A percentile compares a stretch with the other conserved stretches of the same genome.
Evolutionary conservation across 1,140 invertebrate genomes (phyloP).

Genomic region (Eciton burchellii): DNA sequence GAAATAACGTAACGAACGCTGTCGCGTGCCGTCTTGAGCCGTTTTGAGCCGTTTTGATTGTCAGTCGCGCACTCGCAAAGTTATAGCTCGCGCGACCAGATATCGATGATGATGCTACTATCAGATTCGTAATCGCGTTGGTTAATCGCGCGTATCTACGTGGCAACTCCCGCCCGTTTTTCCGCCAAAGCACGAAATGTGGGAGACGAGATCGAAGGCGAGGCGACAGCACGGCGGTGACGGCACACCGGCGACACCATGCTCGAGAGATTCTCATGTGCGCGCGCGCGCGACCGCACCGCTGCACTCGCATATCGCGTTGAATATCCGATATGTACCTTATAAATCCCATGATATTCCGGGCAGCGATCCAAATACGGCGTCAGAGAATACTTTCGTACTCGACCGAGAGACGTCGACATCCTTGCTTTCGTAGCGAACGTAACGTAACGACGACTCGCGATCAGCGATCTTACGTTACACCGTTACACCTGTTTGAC

Average conservation of each 20-base stretch:
- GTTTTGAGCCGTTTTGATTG: no score
- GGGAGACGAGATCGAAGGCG: conserved; percentile 41
- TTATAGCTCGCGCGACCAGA: no score
- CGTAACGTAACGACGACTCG: background rate
- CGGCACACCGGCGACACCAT: no score
- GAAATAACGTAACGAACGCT: no score
- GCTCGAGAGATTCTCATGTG: conserved; percentile 43
- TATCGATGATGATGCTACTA: no score
- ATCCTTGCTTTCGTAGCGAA: conserved; percentile 23
- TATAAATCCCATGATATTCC: conserved; percentile 76
- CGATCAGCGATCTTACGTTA: background rate
- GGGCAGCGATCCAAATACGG: conserved; percentile 77
- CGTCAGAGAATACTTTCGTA: conserved; percentile 77
- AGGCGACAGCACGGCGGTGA: conserved; percentile 56
- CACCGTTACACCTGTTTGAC: no score
- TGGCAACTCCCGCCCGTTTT: conserved; percentile 19
- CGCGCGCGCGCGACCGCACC: background rate
- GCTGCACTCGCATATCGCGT: no score
- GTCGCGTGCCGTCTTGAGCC: no score
- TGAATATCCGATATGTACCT: conserved; percentile 60
- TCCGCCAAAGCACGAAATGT: conserved; percentile 37
- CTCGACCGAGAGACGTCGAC: conserved; percentile 63
- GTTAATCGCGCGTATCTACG: conserved; percentile 47
- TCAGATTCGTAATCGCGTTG: background rate
- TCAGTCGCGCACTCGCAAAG: no score